Conservation (phyloP, 2,888 invertebrate genomes). For the Fragum fragum region DNA sequence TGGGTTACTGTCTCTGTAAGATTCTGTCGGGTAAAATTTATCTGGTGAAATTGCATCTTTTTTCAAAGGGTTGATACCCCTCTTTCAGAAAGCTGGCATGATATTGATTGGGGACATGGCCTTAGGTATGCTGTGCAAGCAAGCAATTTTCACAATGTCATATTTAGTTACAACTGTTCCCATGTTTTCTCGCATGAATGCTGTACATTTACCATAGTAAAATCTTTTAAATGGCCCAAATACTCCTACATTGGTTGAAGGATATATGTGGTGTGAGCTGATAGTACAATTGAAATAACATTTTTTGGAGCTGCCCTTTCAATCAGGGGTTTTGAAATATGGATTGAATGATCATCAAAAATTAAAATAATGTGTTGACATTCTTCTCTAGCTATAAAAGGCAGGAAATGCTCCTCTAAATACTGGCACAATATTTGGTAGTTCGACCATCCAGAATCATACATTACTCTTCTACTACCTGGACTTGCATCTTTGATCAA, state of each 20-base stretch:
- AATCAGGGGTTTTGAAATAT: constrained; percentile 27
- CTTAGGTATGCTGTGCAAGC: constrained; percentile 19
- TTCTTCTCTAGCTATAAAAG: neutral
- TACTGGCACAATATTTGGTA: constrained; percentile 16
- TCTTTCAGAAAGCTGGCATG: constrained; percentile 22
- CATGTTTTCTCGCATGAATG: constrained; percentile 32
- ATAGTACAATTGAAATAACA: constrained; percentile 42
- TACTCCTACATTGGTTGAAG: constrained; percentile 51
- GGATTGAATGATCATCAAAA: constrained; percentile 42
- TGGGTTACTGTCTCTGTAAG: constrained; percentile 25
- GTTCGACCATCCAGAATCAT: constrained; percentile 41
- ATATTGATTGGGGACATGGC: constrained; percentile 38
- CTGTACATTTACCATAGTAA: constrained; percentile 40
- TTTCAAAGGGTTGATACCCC: constrained; percentile 34
- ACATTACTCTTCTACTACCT: constrained; percentile 28
- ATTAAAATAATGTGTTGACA: constrained; percentile 25
- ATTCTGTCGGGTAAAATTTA: constrained; percentile 12
- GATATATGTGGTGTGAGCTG: constrained; percentile 46
- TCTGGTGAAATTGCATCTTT: neutral
- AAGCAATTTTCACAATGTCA: constrained; percentile 34
- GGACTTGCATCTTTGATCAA: constrained; percentile 21
- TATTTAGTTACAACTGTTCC: constrained; percentile 36
- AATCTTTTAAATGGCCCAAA: constrained; percentile 49
- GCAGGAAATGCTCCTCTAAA: constrained; percentile 39
- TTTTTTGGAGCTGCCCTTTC: constrained; percentile 32